Base-by-base conservation (phyloP, 2,797 vertebrate species). In the Scolopax bukidnonensis region DNA sequence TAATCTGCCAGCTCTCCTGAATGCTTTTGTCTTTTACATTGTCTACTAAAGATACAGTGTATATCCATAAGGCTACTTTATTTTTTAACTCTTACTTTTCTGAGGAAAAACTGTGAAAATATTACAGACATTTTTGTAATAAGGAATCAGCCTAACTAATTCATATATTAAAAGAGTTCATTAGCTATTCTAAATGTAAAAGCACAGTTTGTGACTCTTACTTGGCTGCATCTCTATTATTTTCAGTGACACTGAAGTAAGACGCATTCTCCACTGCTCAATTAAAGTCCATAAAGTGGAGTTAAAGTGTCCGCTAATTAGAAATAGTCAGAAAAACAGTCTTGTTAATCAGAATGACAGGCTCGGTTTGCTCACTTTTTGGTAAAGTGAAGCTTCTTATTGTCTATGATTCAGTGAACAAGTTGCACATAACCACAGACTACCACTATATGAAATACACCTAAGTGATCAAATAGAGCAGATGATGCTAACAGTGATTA, bases 81-180 rank as follows among this genome's bases (percentile, higher is more conserved):
- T 53, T 56, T 88, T 89, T 81, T 27, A 83, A 30, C 24, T 76
- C 53, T 47, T 45, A 50, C 41, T 73, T 89, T 85, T 79, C 33
- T 63, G 6, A 79, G 24, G 8, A 69, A 12, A 70, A 79, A 57
- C 48, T 57, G 48, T 25, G 18, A 60, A 75, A 87, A 64, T 33
- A 43, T 41, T 41, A 45, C 48, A 20, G 41, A 41, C 9, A 36
- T 15, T 76, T 88, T 86, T 24, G 23, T 30, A n/a, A 30, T 23
- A 53, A 23, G 6, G 2, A 41, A 65, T 40, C 7, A 56, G 6
- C 16, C 16, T 53, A 59, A 41, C 11, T 30, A 19, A 27, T 9
- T 36, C 8, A 8, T 60, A 11, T 27, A 64, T 47, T 51, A 38
- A 60, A 84, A 14, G 6, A n/a, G 1, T 60, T 69, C 4, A 32